phyloP scores from a whole-genome alignment of 1,140 invertebrate genomes.

The Cydia amplana region DNA sequence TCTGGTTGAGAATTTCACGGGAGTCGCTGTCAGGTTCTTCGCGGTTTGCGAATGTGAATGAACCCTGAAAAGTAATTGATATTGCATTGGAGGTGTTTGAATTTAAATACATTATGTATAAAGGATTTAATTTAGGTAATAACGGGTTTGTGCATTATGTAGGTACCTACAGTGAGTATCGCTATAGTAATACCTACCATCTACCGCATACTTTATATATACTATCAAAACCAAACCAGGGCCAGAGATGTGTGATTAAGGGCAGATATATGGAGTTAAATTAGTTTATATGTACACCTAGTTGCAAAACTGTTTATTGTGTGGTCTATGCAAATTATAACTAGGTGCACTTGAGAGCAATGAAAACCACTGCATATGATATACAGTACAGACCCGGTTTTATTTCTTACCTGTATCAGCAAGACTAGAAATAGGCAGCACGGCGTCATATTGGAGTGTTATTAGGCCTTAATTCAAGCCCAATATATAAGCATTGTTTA shows the following conservation, averaged over 20 bases:
- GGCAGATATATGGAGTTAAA: no score
- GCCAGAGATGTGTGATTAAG: no score
- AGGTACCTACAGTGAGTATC: no score
- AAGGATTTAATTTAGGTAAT: not conserved
- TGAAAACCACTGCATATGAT: no score
- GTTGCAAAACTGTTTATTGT: no score
- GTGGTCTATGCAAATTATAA: no score
- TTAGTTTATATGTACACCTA: no score
- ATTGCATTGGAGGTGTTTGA: conserved; percentile 1
- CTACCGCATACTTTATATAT: no score
- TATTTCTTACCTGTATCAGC: conserved; percentile 57
- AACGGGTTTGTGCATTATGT: not conserved
- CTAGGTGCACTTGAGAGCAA: no score
- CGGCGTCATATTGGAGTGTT: conserved; percentile 55
- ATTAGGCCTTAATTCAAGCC: conserved; percentile 37
- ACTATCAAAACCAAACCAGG: no score
- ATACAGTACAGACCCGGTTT: no score
- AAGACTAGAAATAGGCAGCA: conserved; percentile 56
- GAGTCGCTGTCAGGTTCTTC: conserved; percentile 37
- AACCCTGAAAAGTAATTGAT: conserved; percentile 44
- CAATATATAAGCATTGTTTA: conserved; percentile 33
- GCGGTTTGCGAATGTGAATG: conserved; percentile 42
- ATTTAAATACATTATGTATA: conserved; percentile 1
- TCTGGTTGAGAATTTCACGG: conserved; percentile 36
- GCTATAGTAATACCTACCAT: no score